phyloP scores from a whole-genome alignment of 92 coral and sea anemone species.

The Phymanthus crucifer region DNA sequence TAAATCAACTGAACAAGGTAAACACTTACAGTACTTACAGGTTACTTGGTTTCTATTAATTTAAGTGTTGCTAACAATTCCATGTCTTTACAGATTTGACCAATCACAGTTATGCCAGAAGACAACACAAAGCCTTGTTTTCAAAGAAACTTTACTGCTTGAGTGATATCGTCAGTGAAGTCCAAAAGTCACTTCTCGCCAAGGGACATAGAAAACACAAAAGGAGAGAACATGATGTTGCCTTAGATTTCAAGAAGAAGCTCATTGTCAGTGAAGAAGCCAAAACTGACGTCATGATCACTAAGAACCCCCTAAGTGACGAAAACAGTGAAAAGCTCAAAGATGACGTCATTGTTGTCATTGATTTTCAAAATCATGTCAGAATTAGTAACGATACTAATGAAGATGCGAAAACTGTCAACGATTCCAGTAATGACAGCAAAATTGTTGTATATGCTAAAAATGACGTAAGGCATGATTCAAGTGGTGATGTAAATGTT shows the following conservation, averaged over 20 bases:
- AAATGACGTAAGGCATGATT: not conserved
- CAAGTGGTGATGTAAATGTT: not conserved
- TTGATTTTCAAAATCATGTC: not conserved
- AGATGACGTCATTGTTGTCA: not conserved
- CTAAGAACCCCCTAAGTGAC: not conserved
- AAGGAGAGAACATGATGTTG: not conserved
- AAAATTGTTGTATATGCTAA: not conserved
- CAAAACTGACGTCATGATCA: not conserved
- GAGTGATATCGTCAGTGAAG: constrained; percentile 27
- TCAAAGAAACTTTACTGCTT: constrained; percentile 21
- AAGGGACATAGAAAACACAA: not conserved
- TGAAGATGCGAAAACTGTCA: not conserved
- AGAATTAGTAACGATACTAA: not conserved
- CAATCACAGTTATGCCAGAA: not conserved
- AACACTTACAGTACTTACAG: not conserved
- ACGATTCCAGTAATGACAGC: not conserved
- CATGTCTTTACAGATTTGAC: not conserved
- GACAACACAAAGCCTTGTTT: not conserved
- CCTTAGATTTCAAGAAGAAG: not conserved
- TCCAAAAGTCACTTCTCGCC: not conserved
- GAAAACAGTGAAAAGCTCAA: not conserved
- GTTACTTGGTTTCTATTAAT: too few species aligned
- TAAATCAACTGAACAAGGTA: not conserved
- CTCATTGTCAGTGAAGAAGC: not conserved
- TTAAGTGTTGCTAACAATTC: not conserved